Evolutionary conservation across 2,113 vertebrate species (phyloP).

Genomic region (Pelecanoides urinatrix): DNA sequence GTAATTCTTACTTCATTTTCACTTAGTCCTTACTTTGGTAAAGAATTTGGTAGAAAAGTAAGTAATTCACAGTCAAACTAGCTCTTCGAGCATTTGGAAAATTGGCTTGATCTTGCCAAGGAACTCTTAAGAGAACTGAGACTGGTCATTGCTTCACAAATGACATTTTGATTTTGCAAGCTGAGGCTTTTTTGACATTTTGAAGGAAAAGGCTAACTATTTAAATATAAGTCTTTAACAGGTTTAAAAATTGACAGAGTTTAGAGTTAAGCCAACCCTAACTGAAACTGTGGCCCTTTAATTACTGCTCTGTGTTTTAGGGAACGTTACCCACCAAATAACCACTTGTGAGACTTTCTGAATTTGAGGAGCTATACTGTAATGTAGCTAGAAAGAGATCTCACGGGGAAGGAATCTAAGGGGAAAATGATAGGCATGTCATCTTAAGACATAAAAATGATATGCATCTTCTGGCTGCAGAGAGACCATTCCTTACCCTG

Average conservation of each 20-base stretch:
- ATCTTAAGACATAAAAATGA: conserved; percentile 57
- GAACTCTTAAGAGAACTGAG: neutral
- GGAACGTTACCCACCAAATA: neutral
- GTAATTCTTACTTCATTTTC: neutral
- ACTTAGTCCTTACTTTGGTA: neutral
- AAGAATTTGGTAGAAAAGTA: neutral
- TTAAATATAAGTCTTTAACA: neutral
- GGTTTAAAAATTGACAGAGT: neutral
- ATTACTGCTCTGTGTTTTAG: neutral
- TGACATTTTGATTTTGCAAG: neutral
- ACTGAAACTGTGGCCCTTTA: neutral
- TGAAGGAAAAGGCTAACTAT: neutral
- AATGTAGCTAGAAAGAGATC: conserved; percentile 19
- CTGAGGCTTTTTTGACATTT: neutral
- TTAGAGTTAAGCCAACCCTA: neutral
- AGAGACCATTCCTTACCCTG: conserved; percentile 68
- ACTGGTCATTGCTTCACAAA: neutral
- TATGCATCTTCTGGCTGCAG: conserved; percentile 31
- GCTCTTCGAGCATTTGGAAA: neutral
- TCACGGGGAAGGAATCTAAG: conserved; percentile 38
- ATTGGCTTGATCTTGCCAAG: neutral
- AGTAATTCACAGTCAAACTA: neutral
- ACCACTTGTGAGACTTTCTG: neutral
- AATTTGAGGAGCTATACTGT: neutral
- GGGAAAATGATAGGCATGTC: conserved; percentile 41